These are phyloP conservation scores for Corvus cornix DNA, from an alignment of 2,113 vertebrate species.

Conservation along the genomic window DNA sequence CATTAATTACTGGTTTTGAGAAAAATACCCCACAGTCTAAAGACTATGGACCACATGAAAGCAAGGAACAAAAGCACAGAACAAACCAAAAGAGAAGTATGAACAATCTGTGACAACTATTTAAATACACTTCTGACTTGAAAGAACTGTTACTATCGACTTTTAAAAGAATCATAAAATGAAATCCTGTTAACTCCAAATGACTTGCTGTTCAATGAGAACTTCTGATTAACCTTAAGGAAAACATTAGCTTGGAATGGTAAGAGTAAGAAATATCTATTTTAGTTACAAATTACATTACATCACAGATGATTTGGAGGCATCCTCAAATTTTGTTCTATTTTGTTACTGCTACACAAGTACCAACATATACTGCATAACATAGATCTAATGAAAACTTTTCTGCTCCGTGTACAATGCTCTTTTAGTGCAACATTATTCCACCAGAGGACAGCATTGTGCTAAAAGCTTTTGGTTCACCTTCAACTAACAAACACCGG, in stretches of 20 bases:
- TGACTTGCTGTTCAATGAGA: background rate
- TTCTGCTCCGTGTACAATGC: background rate
- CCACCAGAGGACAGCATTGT: constrained; percentile 35
- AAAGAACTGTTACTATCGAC: background rate
- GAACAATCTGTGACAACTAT: background rate
- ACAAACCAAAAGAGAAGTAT: background rate
- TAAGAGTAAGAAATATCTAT: background rate
- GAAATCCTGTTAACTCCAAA: background rate
- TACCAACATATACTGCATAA: background rate
- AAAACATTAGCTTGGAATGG: fast-evolving
- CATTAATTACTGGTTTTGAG: background rate
- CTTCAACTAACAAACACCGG: background rate
- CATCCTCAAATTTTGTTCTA: background rate
- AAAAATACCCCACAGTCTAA: background rate
- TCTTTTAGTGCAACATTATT: background rate
- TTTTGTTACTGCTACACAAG: background rate
- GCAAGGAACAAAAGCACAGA: background rate
- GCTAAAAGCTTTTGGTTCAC: background rate
- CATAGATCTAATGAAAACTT: background rate
- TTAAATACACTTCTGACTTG: background rate
- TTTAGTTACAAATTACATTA: background rate
- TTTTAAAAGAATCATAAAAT: background rate
- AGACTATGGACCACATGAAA: no score
- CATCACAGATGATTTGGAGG: fast-evolving
- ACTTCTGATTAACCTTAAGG: background rate